Percentiles rank a stretch among this genome's conserved stretches.
phyloP scores from a whole-genome alignment of 2,113 vertebrate species.

The Mola mola region DNA sequence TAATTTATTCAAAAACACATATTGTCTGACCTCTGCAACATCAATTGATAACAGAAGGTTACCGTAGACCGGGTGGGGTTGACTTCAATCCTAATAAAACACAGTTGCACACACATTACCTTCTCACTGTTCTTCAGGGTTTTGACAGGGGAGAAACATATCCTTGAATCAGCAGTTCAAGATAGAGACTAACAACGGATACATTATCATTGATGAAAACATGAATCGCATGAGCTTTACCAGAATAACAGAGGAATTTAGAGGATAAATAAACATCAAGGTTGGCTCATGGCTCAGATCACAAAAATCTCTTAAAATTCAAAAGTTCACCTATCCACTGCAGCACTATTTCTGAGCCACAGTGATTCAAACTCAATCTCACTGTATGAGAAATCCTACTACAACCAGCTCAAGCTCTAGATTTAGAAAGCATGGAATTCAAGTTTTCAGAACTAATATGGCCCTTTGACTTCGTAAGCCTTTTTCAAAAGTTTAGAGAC shows the following conservation, averaged over 20 bases:
- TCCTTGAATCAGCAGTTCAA: slow-evolving; percentile 12
- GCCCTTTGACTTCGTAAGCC: slow-evolving; percentile 47
- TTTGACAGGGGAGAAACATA: slow-evolving; percentile 7
- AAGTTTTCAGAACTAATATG: slow-evolving; percentile 40
- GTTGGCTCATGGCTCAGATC: slow-evolving; percentile 17
- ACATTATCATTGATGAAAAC: slow-evolving; percentile 1
- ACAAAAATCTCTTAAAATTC: slow-evolving; percentile 17
- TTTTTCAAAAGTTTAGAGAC: slow-evolving; percentile 41
- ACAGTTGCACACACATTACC: slow-evolving; percentile 38
- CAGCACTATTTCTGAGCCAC: slow-evolving; percentile 34
- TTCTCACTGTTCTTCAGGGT: background rate
- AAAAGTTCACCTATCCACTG: slow-evolving; percentile 26
- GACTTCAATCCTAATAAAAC: slow-evolving; percentile 31
- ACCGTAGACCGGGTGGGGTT: slow-evolving; percentile 28
- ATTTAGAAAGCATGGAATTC: slow-evolving; percentile 57
- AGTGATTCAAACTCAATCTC: slow-evolving; percentile 43
- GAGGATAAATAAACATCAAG: slow-evolving; percentile 17
- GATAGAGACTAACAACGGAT: background rate
- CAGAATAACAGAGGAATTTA: slow-evolving; percentile 18
- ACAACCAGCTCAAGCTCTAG: slow-evolving; percentile 41
- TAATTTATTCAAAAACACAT: slow-evolving; percentile 4
- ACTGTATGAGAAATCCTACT: slow-evolving; percentile 29
- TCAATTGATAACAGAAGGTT: slow-evolving; percentile 7
- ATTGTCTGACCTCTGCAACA: slow-evolving; percentile 32
- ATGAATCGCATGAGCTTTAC: background rate